Evolutionary conservation across 2,888 invertebrate species (phyloP).

Genomic region (Ennomos quercinarius): DNA sequence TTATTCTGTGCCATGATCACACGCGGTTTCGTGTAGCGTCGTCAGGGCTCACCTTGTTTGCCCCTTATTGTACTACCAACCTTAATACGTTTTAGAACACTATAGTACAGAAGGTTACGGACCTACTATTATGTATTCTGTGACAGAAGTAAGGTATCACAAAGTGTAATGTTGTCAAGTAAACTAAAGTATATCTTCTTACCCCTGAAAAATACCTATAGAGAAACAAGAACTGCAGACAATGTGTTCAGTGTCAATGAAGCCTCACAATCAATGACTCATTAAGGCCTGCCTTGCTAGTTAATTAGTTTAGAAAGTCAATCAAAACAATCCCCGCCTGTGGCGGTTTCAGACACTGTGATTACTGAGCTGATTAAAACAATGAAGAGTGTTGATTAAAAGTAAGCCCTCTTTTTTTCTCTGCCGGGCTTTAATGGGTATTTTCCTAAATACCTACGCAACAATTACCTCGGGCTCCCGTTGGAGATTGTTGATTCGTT

Average conservation of each 20-base stretch:
- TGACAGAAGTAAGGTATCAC: too few relatives aligned
- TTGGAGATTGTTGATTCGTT: conserved; percentile 10
- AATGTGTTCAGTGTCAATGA: conserved; percentile 23
- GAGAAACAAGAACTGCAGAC: conserved; percentile 14
- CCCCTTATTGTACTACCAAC: too few relatives aligned
- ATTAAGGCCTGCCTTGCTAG: conserved; percentile 41
- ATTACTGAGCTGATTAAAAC: conserved; percentile 46
- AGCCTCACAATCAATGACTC: conserved; percentile 32
- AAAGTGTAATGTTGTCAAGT: neutral
- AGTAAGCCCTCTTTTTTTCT: conserved; percentile 24
- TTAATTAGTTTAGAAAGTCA: conserved; percentile 58
- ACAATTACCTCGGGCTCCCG: conserved; percentile 10
- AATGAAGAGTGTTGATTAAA: conserved; percentile 42
- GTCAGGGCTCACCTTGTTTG: too few relatives aligned
- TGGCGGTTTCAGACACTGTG: conserved; percentile 46
- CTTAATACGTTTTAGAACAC: too few relatives aligned
- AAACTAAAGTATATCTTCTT: neutral
- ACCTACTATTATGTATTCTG: too few relatives aligned
- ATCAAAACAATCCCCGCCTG: conserved; percentile 51
- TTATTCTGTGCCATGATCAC: too few relatives aligned
- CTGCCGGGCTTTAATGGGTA: conserved; percentile 5
- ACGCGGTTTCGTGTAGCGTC: too few relatives aligned
- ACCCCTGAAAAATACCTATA: conserved; percentile 2
- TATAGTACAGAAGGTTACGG: too few relatives aligned
- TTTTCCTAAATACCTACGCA: conserved; percentile 11